Evolutionary conservation across 1,140 invertebrate genomes (phyloP), one percentile per base, ranked within the genome.

Genomic region (Drosophila rufa): DNA sequence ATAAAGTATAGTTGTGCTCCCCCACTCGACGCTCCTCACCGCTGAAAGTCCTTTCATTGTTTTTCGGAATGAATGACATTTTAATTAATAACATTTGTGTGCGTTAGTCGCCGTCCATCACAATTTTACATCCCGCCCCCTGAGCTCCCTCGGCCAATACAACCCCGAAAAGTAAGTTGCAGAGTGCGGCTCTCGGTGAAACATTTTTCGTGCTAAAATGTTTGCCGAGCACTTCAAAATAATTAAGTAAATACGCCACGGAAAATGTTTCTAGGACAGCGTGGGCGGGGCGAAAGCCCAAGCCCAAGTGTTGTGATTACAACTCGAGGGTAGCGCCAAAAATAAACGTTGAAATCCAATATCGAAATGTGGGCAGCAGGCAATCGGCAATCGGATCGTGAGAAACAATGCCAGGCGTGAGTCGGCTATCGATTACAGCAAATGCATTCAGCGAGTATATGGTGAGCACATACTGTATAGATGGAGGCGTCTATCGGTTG

Each of bases 51-150:
- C 77, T 85, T 79, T 69, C 79, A 56, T 82, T 82, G 67, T 76
- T 69, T 64, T 65, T 47, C 56, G 19, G 42, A 86, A 80, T 89
- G 83, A 91, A 91, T 91, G 89, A 91, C 89, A 85, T 91, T 91
- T 91, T 91, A 91, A 91, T 91, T 91, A 91, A 91, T 91, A 91
- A 91, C 89, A 91, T 91, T 91, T 91, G 85, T 85, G 85, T 80
- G 70, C 64, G 61, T 62, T 56, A 70, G 67, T 43, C 47, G 74
- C 50, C 70, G 69, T 71, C 46, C 69, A 71, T 73, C 69, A 71
- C 51, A 36, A 14, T 42, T 30, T 19, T 14, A 11, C 43, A 36
- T 25, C 25, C n/a, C 58, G 12, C 19, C 6, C 33, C 19, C 67
- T 19, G 6, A 4, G 9, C 4, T n/a, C 15, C 56, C 19, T 25